These are phyloP conservation scores for Falco rusticolus DNA, from an alignment of 2,797 vertebrate species.

Conservation along the genomic window DNA sequence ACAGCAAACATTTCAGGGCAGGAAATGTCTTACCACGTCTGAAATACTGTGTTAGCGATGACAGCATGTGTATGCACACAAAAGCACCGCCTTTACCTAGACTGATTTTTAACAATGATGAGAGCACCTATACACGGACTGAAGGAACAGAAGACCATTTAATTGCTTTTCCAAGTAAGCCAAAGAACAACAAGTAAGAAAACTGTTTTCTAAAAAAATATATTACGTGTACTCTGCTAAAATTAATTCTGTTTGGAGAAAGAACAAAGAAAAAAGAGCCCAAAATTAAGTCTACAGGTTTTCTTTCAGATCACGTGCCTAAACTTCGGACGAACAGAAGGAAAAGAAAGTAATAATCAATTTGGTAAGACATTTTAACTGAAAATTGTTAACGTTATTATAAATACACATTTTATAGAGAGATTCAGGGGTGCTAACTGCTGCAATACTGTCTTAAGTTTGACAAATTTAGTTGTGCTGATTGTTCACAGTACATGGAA, in stretches of 20 bases:
- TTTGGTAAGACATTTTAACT: background rate
- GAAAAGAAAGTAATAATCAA: background rate
- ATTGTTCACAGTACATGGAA: background rate
- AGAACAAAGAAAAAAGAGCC: background rate
- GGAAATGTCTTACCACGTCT: background rate
- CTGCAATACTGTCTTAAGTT: background rate
- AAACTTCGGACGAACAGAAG: background rate
- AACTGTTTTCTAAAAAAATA: background rate
- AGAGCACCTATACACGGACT: background rate
- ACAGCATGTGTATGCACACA: background rate
- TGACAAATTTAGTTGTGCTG: background rate
- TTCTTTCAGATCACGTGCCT: background rate
- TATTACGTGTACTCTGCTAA: background rate
- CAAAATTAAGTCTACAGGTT: background rate
- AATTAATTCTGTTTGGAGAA: background rate
- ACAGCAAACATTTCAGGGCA: background rate
- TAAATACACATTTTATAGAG: background rate
- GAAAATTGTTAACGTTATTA: background rate
- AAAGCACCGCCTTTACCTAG: background rate
- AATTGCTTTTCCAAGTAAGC: conserved; percentile 1
- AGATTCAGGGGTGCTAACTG: background rate
- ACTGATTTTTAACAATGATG: background rate
- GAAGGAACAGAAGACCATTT: background rate
- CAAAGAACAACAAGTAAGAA: background rate
- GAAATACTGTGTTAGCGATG: background rate